Base-by-base conservation (phyloP, 2,797 vertebrate species). In the Telmatherina bonti region DNA sequence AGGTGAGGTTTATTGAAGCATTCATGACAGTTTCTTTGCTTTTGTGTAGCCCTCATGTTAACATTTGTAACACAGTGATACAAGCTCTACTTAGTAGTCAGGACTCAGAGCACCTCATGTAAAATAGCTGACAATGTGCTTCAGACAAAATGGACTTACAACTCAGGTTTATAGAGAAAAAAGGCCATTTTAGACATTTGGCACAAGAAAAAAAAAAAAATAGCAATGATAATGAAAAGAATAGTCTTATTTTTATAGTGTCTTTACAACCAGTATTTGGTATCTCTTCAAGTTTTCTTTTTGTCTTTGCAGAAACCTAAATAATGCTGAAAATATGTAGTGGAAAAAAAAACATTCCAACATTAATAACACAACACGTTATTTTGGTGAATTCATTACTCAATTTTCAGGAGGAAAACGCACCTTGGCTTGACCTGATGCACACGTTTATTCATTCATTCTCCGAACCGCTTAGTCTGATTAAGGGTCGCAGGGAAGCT, bases 1-100 rank as follows among this genome's bases (percentile, higher is more conserved):
- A 85, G 69, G 78, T 87, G 81, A 85, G 67, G 71, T 93, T 94
- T 92, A 92, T 92, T 93, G 78, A 86, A 84, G 77, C 74, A 76
- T 68, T 84, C 57, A 64, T 61, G 72, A 89, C 83, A 89, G 81
- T 74, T 76, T 67, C 57, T 80, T 80, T 77, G 74, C 38, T 61
- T 78, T 65, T 62, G 58, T 51, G 67, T 83, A 89, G 88, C 81
- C 85, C 81, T 89, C 62, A 31, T 68, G 56, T 84, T 51, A 66
- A 78, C 70, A 70, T 62, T 70, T 54, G 66, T 58, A 87, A 83
- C 70, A 86, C 79, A 79, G 67, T 76, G 70, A 87, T 79, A 59
- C 55, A 67, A 78, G 27, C 58, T 76, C 54, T 43, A 36, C 41
- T 66, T 54, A 69, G 69, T 22, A 69, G 63, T 71, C 62, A 67